Evolutionary conservation across 2,797 vertebrate species (phyloP).

Genomic region (Lagorchestes hirsutus): DNA sequence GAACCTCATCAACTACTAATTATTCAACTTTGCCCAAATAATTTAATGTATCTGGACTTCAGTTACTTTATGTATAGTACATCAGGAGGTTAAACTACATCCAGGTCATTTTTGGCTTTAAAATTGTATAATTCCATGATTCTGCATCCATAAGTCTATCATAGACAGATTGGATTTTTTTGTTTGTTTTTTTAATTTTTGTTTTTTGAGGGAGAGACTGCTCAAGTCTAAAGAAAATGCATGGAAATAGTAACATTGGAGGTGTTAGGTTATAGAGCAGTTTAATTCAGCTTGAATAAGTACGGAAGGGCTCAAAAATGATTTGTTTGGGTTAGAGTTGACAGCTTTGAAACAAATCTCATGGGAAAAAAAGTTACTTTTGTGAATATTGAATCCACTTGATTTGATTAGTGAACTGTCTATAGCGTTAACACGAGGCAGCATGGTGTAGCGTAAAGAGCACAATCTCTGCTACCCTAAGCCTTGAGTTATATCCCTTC

Average conservation of each 20-base stretch:
- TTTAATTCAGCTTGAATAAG: background rate
- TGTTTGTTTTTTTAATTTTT: background rate
- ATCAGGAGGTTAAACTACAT: background rate
- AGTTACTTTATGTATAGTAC: background rate
- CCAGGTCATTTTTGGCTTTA: conserved; percentile 9
- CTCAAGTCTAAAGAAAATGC: background rate
- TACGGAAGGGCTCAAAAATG: background rate
- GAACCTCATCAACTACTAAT: background rate
- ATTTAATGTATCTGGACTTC: background rate
- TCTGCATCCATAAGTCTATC: conserved; percentile 2
- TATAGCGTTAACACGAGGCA: no score
- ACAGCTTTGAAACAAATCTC: background rate
- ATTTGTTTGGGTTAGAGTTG: background rate
- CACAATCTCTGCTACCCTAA: background rate
- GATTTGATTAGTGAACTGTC: background rate
- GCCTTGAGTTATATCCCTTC: background rate
- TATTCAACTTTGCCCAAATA: background rate
- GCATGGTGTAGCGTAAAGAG: no score
- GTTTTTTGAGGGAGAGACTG: background rate
- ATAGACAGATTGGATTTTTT: background rate
- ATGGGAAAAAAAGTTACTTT: background rate
- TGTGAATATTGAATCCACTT: background rate
- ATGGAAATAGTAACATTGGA: background rate
- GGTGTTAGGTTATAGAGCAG: background rate
- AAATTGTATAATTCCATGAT: conserved; percentile 6